These are phyloP conservation scores for Zoroaster sp. DNA, from an alignment of 53 echinoderm and acorn worm species.

Conservation along the genomic window DNA sequence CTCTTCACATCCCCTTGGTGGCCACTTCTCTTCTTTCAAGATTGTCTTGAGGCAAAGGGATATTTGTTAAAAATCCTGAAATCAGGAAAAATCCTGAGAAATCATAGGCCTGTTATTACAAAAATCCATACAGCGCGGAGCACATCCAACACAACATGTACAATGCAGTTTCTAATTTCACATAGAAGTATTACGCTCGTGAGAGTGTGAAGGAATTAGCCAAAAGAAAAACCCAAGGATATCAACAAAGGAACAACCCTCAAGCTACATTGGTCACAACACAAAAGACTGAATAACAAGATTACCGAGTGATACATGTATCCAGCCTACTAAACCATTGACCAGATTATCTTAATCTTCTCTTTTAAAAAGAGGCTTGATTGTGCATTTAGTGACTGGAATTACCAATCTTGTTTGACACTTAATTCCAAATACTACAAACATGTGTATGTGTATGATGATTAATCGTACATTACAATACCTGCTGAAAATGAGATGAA, in stretches of 20 bases:
- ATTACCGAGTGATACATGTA: slow-evolving; percentile 35
- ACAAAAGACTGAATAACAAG: slow-evolving; percentile 26
- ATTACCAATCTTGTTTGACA: not conserved
- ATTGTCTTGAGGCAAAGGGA: too few species aligned
- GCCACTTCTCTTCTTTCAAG: too few species aligned
- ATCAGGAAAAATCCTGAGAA: too few species aligned
- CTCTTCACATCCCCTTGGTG: too few species aligned
- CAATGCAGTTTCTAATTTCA: not conserved
- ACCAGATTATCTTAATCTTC: slow-evolving; percentile 16
- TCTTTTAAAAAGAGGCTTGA: not conserved
- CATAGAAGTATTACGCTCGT: not conserved
- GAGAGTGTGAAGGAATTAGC: slow-evolving; percentile 4
- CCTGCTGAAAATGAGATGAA: too few species aligned
- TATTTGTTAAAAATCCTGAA: too few species aligned
- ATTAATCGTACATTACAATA: not conserved
- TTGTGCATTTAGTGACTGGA: not conserved
- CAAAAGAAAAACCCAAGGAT: slow-evolving; percentile 5
- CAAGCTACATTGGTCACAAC: not conserved
- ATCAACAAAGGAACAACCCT: not conserved
- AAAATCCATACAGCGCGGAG: too few species aligned
- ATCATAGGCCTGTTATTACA: too few species aligned
- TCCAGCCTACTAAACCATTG: slow-evolving; percentile 3
- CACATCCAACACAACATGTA: too few species aligned
- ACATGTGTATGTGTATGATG: not conserved
- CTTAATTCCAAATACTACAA: not conserved